These are phyloP conservation scores for Taenaris catops DNA, from an alignment of 2,888 invertebrate genomes.

Conservation along the genomic window DNA sequence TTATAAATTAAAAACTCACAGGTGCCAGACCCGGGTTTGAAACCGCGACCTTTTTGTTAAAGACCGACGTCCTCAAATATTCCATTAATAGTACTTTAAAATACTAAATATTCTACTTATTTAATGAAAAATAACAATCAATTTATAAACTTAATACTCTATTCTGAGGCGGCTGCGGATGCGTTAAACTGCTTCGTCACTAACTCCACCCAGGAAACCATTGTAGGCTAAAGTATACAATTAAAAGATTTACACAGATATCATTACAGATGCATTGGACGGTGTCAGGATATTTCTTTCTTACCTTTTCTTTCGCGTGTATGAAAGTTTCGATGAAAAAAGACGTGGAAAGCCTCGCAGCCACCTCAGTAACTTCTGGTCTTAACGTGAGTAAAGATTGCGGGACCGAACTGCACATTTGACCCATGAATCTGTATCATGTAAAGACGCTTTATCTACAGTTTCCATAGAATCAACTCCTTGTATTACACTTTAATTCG, in stretches of 20 bases:
- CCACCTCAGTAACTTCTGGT: constrained; percentile 90
- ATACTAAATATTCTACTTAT: no score
- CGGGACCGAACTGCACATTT: constrained; percentile 96
- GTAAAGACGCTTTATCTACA: no score
- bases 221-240: constrained; percentile 84
- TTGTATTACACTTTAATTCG: no score
- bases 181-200: constrained; percentile 97
- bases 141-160: constrained; percentile 55
- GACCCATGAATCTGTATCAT: constrained; percentile 94
- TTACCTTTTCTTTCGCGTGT: constrained; percentile 96
- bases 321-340: constrained; percentile 98
- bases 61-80: no score
- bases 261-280: background rate
- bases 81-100: no score
- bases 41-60: no score
- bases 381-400: constrained; percentile 89
- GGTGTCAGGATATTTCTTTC: no score
- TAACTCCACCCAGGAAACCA: constrained; percentile 98
- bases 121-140: background rate
- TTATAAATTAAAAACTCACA: no score
- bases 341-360: constrained; percentile 93
- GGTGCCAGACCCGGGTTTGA: no score
- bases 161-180: constrained; percentile 92
- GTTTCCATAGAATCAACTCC: no score
- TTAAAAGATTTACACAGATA: background rate